Evolutionary conservation across 2,797 vertebrate genomes (phyloP).

Genomic region (Avahi laniger): DNA sequence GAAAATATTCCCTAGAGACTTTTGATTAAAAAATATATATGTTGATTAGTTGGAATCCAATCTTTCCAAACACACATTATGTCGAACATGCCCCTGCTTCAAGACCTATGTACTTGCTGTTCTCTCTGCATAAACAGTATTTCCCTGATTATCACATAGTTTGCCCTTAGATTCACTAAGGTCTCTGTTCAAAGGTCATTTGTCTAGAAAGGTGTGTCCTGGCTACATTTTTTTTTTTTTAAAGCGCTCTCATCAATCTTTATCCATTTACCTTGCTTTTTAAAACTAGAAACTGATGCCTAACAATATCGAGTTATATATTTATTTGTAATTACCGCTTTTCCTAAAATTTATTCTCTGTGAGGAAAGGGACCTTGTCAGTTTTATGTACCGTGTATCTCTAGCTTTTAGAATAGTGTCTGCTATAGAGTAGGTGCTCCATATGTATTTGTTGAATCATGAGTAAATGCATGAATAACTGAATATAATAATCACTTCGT

Average conservation of each 20-base stretch:
- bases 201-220: background rate
- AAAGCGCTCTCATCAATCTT: background rate
- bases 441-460: background rate
- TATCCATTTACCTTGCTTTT: background rate
- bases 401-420: background rate
- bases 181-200: background rate
- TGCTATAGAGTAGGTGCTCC: background rate
- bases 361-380: background rate
- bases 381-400: background rate
- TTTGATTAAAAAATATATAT: background rate
- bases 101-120: background rate
- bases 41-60: background rate
- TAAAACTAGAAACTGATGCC: background rate
- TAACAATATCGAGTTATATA: background rate
- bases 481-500: background rate
- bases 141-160: background rate
- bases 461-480: background rate
- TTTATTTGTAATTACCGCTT: background rate
- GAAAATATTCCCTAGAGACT: background rate
- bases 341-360: background rate
- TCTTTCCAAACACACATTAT: background rate
- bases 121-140: background rate
- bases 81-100: no score
- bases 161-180: background rate
- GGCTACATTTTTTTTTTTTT: background rate